Percentiles rank a stretch among this genome's conserved stretches.
phyloP scores from a whole-genome alignment of 2,113 vertebrate species.

The Muntiacus reevesi region DNA sequence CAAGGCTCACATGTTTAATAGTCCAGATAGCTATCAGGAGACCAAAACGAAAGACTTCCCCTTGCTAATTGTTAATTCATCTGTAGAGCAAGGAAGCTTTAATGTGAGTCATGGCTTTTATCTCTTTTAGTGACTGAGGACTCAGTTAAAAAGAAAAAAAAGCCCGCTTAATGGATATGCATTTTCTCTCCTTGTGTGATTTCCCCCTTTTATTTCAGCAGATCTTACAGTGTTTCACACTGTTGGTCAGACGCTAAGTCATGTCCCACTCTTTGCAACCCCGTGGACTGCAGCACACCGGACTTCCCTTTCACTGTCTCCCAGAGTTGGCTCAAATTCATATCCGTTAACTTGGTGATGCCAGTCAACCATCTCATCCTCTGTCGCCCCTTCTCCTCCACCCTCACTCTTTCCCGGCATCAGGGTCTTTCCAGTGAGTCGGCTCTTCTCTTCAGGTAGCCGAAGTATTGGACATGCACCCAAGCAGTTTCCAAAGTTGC shows the following conservation, averaged over 20 bases:
- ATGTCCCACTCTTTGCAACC: background rate
- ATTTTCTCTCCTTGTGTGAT: conserved; percentile 42
- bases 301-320: background rate
- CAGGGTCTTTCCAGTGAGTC: background rate
- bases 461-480: background rate
- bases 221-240: conserved; percentile 12
- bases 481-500: conserved; percentile 5
- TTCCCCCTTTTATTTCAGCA: conserved; percentile 36
- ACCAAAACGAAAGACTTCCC: conserved; percentile 21
- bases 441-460: background rate
- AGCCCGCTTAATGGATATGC: conserved; percentile 31
- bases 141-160: conserved; percentile 58
- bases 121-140: conserved; percentile 67
- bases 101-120: conserved; percentile 68
- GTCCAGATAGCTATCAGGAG: conserved; percentile 43
- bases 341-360: background rate
- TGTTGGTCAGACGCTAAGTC: background rate
- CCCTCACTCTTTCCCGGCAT: background rate
- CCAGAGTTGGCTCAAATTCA: background rate
- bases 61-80: conserved; percentile 55
- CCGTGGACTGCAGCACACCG: background rate
- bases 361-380: background rate
- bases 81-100: conserved; percentile 44
- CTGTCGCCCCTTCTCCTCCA: background rate
- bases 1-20: conserved; percentile 12